These are phyloP conservation scores for Opisthograptis luteolata DNA, from an alignment of 2,888 invertebrate species.

Conservation along the genomic window DNA sequence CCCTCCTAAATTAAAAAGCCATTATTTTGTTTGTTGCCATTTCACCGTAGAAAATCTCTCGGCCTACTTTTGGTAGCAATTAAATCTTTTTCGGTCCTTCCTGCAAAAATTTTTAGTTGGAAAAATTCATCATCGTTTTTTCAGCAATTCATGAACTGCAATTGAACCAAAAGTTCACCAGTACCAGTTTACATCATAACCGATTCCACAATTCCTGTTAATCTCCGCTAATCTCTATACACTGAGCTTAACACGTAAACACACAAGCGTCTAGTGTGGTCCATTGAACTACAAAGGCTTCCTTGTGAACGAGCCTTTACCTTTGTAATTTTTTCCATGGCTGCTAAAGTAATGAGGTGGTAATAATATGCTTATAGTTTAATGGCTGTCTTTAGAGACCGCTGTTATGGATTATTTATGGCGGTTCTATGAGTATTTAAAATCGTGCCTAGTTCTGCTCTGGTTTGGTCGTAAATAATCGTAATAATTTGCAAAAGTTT, in stretches of 20 bases:
- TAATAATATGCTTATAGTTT: slow-evolving; percentile 33
- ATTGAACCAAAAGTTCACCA: not conserved
- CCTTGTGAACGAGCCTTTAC: slow-evolving; percentile 34
- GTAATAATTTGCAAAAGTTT: no score
- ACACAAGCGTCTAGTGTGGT: slow-evolving; percentile 45
- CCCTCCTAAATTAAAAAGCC: no score
- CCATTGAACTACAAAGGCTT: slow-evolving; percentile 51
- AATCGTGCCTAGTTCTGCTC: not conserved
- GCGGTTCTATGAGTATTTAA: not conserved
- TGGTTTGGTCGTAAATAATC: no score
- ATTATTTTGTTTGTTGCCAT: no score
- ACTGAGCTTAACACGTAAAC: slow-evolving; percentile 28
- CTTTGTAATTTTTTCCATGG: slow-evolving; percentile 41
- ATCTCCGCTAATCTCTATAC: slow-evolving; percentile 14
- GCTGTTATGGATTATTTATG: slow-evolving; percentile 24
- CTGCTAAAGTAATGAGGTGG: slow-evolving; percentile 40
- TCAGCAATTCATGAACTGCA: no score
- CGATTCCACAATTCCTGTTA: no score
- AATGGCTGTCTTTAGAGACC: slow-evolving; percentile 28
- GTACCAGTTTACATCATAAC: not conserved
- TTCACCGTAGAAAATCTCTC: no score
- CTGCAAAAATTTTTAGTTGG: no score
- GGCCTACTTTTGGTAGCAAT: no score
- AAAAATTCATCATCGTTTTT: no score
- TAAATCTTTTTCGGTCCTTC: no score